Evolutionary conservation across 2,113 vertebrate species (phyloP), one percentile per base, ranked within the genome.

Genomic region (Verasper variegatus): DNA sequence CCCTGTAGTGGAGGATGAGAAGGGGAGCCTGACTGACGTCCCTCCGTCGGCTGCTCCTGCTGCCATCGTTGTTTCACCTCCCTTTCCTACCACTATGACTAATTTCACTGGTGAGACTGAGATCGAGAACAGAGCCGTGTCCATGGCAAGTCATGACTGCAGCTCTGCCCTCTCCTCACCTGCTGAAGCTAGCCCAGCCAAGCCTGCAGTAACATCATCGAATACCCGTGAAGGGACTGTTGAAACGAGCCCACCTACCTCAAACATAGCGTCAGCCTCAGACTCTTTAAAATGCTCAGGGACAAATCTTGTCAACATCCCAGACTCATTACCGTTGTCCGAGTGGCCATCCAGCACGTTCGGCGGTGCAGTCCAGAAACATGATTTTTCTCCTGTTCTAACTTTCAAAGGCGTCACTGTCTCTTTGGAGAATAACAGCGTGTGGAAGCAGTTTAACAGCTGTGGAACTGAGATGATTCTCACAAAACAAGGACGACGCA

Each of bases 401-500:
- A 86, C 73, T 45, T 84, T 81, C 58, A 94, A 95, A 73, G 95
- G 95, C 0, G 91, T 96, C 56, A 94, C 91, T 0, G 96, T 97
- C 51, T 95, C 93, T 6, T 88, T 99, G 2, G 97, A 98, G 86
- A 99, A 97, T 82, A 95, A 95, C 83, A 95, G 68, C 2, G 95
- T 98, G 91, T 99, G 98, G 98, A 97, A 94, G 74, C 95, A 98
- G 13, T 99, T 99, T 80, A 91, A 96, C 92, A 84, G 93, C 72
- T 94, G 95, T 67, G 96, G 95, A 73, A 99, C 97, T 0, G 98
- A 99, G 92, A 99, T 99, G 97, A 96, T 99, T 81, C 91, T 99
- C 79, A 97, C 97, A 0, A 97, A 96, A 86, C 95, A 93, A 74
- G 98, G 98, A 3, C 94, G 97, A n/a, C 96, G 96, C 54, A 99